Percentiles rank a stretch among this genome's conserved stretches.
Conservation (phyloP, 2,113 vertebrate species). For the Malurus cyaneus region DNA sequence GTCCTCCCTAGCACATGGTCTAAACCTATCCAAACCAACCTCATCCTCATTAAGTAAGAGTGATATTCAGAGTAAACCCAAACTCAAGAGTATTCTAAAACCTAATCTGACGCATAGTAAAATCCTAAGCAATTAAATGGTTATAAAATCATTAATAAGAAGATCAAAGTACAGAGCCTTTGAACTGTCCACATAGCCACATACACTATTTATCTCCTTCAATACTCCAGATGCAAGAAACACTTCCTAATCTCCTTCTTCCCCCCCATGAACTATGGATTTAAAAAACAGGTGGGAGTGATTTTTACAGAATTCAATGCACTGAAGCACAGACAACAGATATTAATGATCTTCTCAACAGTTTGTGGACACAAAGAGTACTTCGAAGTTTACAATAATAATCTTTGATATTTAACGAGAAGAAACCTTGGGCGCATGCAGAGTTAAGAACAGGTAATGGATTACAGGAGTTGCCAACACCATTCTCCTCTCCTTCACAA, state of each 20-base stretch:
- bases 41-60: rapidly evolving
- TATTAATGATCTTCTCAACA: neutral
- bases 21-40: neutral
- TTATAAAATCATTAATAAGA: neutral
- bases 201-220: neutral
- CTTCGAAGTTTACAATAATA: neutral
- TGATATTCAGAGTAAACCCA: neutral
- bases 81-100: neutral
- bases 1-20: neutral
- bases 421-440: rapidly evolving
- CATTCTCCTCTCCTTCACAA: neutral
- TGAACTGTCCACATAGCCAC: neutral
- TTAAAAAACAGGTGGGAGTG: neutral
- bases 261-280: neutral
- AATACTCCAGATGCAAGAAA: neutral
- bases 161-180: neutral
- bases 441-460: neutral
- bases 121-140: neutral
- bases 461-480: neutral
- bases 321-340: neutral
- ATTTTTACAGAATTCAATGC: neutral
- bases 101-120: neutral
- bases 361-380: neutral
- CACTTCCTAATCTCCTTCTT: neutral
- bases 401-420: neutral